Base-by-base conservation (phyloP, 2,888 invertebrate species). In the Eupelmus urozonus region DNA sequence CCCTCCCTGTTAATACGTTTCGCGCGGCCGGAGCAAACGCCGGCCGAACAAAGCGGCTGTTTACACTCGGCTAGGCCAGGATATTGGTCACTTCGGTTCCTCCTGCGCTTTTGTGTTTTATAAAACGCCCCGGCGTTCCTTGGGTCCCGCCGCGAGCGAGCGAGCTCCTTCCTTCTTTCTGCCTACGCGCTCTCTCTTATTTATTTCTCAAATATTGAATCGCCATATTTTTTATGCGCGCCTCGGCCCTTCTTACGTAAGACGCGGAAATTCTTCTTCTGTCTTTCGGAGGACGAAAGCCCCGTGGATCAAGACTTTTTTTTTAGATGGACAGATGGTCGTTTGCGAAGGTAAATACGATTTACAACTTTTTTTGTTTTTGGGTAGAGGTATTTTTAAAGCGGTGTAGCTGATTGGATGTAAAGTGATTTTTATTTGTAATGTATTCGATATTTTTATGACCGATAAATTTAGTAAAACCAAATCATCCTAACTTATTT, bases 61-160 rank as follows among this genome's bases (percentile, higher is more conserved):
- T 87, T 87, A 85, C 86, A 84, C 84, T 84, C 82, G 80, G 82
- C 84, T 84, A 82, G 83, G 84, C 83, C 85, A 85, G 85, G 85
- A 86, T 86, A 87, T 87, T 87, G 87, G 85, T 87, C 86, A 87
- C 83, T 85, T 83, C 81, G 82, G 81, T 84, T 82, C 83, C 84
- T 85, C 84, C 82, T 80, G 76, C 73, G 81, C 84, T 84, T 87
- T 86, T 85, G 84, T 84, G 81, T 82, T 85, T 84, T 83, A 83
- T 85, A 85, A 85, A 85, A 87, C 82, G 82, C 73, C 76, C 72
- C 74, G 23, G 69, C 65, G 34, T 20, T 34, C 34, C 66, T 63
- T 78, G 79, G 53, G 23, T 13, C 51, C 3, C 57, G n/a, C 53
- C 23, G n/a, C 16, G n/a, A n/a, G n/a, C n/a, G n/a, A n/a, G n/a